Evolutionary conservation across 2,113 vertebrate genomes (phyloP), one percentile per base, ranked within the genome.

Genomic region (Oncorhynchus kisutch): DNA sequence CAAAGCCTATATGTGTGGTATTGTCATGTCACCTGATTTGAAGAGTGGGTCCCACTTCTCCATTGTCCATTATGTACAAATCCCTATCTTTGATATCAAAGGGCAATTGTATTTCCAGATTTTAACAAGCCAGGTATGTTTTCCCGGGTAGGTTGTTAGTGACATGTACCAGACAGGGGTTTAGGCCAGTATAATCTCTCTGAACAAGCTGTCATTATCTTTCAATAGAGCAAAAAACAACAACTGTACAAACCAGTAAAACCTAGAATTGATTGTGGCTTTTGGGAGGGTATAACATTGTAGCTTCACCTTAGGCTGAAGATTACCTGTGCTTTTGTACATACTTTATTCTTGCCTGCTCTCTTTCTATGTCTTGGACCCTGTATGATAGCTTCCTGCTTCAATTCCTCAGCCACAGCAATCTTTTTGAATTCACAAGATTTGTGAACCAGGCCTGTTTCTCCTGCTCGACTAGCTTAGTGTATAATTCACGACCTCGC

Each of bases 341-440:
- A 88, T 91, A 92, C 84, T 92, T 91, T 91, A 91, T 92, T 91
- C 84, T 88, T 91, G 87, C 91, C 90, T 90, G 91, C 91, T 92
- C 86, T 89, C 82, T 83, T 84, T 81, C 88, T 83, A 85, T 91
- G 88, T 92, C 89, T 90, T 90, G 85, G 88, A 89, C 90, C 12
- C 82, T 87, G 81, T 89, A 87, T 88, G 86, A 84, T 83, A 80
- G 87, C 82, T 88, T 54, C 89, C 88, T 91, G 87, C 81, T 85
- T 88, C 89, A 84, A 88, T 91, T 91, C 89, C 89, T 88, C 81
- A 80, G 90, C 81, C 91, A 86, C 87, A 87, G 81, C 87, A 90
- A 91, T 88, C 84, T 91, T 84, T 92, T 87, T 89, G 87, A 91
- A 90, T 91, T 80, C 85, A 79, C 82, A 85, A 89, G 92, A 84